Evolutionary conservation across 2,797 vertebrate species (phyloP), one percentile per base, ranked within the genome.

Genomic region (Tangara arthus): DNA sequence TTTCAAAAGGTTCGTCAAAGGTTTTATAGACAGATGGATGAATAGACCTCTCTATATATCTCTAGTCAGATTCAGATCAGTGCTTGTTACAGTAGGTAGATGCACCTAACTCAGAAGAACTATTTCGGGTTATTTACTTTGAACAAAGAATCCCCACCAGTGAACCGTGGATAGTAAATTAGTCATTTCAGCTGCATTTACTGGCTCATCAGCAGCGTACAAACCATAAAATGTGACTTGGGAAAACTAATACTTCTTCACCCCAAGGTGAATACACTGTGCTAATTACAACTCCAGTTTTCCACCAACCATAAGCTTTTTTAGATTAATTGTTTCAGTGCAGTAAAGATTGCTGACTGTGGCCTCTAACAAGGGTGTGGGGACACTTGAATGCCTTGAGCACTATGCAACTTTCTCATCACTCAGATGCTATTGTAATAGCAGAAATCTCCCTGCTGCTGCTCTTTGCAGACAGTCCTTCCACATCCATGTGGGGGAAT

Each of bases 321-420:
- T 81, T 53, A 53, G 66, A 89, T 82, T 93, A 79, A 82, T 73
- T 89, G 63, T 49, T 89, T 93, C 77, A 44, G 68, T 23, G 34
- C 22, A 68, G 70, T 84, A 90, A 91, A 89, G 24, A 68, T 59
- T 80, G 71, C 64, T 83, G 80, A 41, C 66, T 93, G 77, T 82
- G 63, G 85, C 80, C 77, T 94, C 91, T 93, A 88, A 68, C 73
- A 90, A 82, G 87, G 52, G 47, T 84, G 79, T 80, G 86, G 85
- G 89, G 89, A 89, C 73, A 71, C 35, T 87, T 3, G 0, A 71
- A 61, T 6, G 12, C 87, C 77, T 64, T 80, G 49, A 89, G 70
- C 82, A 65, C n/a, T 64, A 1, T 47, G 64, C 52, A 75, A 85
- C 64, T 91, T 90, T 41, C 90, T 82, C 26, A 13, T 79, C 82